Evolutionary conservation across 2,113 vertebrate genomes (phyloP).

Genomic region (Gila orcuttii): DNA sequence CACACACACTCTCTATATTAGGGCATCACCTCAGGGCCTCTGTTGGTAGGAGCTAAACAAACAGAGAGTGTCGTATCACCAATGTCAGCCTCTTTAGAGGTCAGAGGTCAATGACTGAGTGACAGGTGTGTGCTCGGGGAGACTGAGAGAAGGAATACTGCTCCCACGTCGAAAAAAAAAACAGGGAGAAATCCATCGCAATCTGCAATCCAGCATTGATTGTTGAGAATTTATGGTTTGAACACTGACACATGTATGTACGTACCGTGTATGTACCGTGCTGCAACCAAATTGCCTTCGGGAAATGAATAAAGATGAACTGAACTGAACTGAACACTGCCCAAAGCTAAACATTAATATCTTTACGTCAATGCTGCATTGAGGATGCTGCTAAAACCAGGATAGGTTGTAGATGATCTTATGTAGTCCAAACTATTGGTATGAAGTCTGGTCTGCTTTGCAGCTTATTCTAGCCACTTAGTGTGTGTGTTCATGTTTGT

Average conservation of each 20-base stretch:
- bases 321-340: no score
- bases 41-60: constrained; percentile 54
- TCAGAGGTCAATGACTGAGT: constrained; percentile 52
- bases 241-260: no score
- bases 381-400: neutral
- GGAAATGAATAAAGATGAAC: no score
- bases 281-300: no score
- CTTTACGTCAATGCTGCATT: neutral
- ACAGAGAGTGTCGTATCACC: constrained; percentile 42
- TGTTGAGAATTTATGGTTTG: constrained; percentile 5
- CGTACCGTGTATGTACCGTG: no score
- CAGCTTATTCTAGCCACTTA: neutral
- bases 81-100: constrained; percentile 45
- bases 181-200: neutral
- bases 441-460: neutral
- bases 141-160: neutral
- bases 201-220: neutral
- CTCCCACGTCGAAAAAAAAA: neutral
- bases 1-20: constrained; percentile 16
- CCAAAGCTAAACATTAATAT: neutral
- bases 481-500: no score
- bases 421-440: neutral
- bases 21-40: constrained; percentile 39
- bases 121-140: constrained; percentile 8
- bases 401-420: neutral